Conservation (phyloP, 2,888 invertebrate species). For the Acronicta psi region DNA sequence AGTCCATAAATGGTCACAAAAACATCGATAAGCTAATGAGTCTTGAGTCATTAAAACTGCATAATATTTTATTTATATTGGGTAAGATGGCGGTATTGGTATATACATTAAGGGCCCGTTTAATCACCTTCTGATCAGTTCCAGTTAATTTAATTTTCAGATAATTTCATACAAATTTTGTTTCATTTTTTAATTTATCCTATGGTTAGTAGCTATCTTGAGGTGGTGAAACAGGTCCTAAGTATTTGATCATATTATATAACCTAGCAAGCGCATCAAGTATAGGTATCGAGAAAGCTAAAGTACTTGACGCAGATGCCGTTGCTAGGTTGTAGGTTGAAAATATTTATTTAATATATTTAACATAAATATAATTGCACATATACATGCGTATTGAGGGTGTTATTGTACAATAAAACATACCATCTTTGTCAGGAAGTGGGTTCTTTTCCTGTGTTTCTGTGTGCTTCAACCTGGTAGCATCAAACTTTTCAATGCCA, state of each 20-base stretch:
- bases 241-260: no score
- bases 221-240: no score
- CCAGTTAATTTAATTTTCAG: no score
- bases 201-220: no score
- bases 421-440: constrained; percentile 98
- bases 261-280: constrained; percentile 24
- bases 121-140: no score
- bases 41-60: constrained; percentile 48
- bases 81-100: constrained; percentile 2
- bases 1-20: constrained; percentile 43
- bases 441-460: constrained; percentile 98
- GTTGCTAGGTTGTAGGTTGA: neutral
- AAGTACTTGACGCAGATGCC: no score
- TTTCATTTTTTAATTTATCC: no score
- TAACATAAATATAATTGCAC: constrained; percentile 24
- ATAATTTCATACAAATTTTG: no score
- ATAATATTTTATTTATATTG: constrained; percentile 40
- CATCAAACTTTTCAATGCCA: constrained; percentile 96
- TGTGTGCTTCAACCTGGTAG: constrained; percentile 95
- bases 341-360: constrained; percentile 6
- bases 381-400: constrained; percentile 41
- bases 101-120: no score
- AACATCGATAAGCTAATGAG: constrained; percentile 54
- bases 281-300: constrained; percentile 3
- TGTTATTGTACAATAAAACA: constrained; percentile 43